Conservation (phyloP, 64 coral and sea anemone species). For the Anthopleura sola region DNA sequence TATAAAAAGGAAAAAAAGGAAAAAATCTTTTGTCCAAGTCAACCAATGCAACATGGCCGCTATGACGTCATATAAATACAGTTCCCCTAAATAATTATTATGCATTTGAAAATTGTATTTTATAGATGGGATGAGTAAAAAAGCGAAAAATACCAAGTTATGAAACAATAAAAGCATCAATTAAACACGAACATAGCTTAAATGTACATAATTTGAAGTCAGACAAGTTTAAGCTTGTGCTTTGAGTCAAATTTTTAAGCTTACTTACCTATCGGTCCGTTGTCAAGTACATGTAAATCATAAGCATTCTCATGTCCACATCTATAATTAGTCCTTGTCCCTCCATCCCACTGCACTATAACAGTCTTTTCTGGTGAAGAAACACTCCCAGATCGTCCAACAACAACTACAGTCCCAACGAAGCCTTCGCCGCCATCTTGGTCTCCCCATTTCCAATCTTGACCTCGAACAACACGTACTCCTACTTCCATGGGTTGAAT, state of each 20-base stretch:
- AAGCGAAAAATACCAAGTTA: too few relatives aligned
- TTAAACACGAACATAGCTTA: not conserved
- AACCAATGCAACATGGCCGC: too few relatives aligned
- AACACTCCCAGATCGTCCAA: constrained; percentile 60
- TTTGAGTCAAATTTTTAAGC: too few relatives aligned
- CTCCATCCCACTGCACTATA: constrained; percentile 92
- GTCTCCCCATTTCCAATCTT: constrained; percentile 89
- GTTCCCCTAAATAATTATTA: too few relatives aligned
- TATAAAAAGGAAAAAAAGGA: too few relatives aligned
- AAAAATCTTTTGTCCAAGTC: too few relatives aligned
- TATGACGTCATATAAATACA: too few relatives aligned
- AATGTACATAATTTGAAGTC: not conserved
- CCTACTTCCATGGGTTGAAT: constrained; percentile 63
- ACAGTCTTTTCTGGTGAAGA: constrained; percentile 96
- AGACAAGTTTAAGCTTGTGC: not conserved
- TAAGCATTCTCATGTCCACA: constrained; percentile 84
- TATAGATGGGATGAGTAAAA: too few relatives aligned
- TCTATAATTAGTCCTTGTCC: constrained; percentile 92
- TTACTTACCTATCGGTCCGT: constrained; percentile 74
- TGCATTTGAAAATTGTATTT: too few relatives aligned
- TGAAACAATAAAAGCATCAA: too few relatives aligned
- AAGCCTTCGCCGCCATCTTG: constrained; percentile 97
- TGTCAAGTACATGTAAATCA: constrained; percentile 74
- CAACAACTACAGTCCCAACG: constrained; percentile 88
- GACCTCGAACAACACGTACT: constrained; percentile 78